Evolutionary conservation across 2,113 vertebrate species (phyloP), one percentile per base, ranked within the genome.

Genomic region (Pteropus alecto): DNA sequence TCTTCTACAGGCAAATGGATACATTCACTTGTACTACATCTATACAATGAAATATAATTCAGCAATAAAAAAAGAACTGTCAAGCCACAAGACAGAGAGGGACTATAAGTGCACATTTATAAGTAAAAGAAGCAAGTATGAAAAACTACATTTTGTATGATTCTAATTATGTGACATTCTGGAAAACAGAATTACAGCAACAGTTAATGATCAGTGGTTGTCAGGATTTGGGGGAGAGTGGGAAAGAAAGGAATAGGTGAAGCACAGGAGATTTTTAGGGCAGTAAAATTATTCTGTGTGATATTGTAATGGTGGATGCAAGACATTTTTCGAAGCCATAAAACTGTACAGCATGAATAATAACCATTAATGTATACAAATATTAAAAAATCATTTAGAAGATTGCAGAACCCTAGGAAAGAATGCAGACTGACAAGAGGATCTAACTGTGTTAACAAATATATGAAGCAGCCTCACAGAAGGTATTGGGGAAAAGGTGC

Each of bases 1-100:
- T 67, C 19, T 94, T 74, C 63, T 46, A 22, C 87, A 77, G 38
- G 46, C 77, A 22, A 86, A 48, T 71, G 56, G 41, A n/a, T n/a
- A 77, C 63, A 65, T 65, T 95, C 82, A 65, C 46, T 41, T 93
- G 14, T 93, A 78, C 35, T 82, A 61, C 35, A 70, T 76, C 9
- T 87, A 24, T 94, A 19, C 26, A 51, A 33, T 92, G 71, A 41
- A 61, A 65, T 95, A 70, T 88, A 95, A 93, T 93, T 94, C 38
- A 63, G 35, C 60, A 92, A 78, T 81, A 38, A 54, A 82, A 88
- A 58, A 88, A 63, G 14, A 89, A 89, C 54, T 63, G 16, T 94
- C 71, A 88, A 70, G 92, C 51, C 51, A 51, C 51, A 92, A 95
- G 51, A 89, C n/a, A 87, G 38, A 87, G 54, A 87, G 61, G 70